Conservation (phyloP, 2,113 vertebrate species). For the Coryphaenoides rupestris region DNA sequence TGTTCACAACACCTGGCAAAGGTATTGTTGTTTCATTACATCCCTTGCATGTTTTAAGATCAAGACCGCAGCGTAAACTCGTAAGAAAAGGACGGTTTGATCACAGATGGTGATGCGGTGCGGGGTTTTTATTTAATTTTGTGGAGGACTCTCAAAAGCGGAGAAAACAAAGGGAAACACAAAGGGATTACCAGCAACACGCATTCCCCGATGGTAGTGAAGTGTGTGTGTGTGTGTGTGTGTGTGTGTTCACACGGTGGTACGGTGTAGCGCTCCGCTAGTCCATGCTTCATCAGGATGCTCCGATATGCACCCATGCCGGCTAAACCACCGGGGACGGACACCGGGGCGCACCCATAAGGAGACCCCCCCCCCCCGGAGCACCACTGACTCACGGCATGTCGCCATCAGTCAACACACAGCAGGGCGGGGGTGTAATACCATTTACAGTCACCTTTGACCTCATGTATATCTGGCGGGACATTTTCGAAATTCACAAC, state of each 20-base stretch:
- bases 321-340: no score
- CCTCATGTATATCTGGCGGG: no score
- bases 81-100: constrained; percentile 39
- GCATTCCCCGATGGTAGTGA: constrained; percentile 54
- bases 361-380: no score
- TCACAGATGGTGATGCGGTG: constrained; percentile 58
- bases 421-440: no score
- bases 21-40: constrained; percentile 38
- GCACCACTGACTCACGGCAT: no score
- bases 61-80: constrained; percentile 48
- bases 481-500: no score
- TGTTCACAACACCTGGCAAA: constrained; percentile 64
- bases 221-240: constrained; percentile 29
- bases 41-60: constrained; percentile 59
- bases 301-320: no score
- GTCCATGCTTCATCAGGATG: no score
- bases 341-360: no score
- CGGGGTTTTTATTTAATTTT: constrained; percentile 46
- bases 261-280: neutral
- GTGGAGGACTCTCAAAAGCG: constrained; percentile 42
- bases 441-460: no score
- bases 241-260: neutral
- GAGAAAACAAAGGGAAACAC: constrained; percentile 55
- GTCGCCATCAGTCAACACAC: no score
- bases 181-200: constrained; percentile 56